phyloP scores from a whole-genome alignment of 2,797 vertebrate genomes.

The Etheostoma perlongum region DNA sequence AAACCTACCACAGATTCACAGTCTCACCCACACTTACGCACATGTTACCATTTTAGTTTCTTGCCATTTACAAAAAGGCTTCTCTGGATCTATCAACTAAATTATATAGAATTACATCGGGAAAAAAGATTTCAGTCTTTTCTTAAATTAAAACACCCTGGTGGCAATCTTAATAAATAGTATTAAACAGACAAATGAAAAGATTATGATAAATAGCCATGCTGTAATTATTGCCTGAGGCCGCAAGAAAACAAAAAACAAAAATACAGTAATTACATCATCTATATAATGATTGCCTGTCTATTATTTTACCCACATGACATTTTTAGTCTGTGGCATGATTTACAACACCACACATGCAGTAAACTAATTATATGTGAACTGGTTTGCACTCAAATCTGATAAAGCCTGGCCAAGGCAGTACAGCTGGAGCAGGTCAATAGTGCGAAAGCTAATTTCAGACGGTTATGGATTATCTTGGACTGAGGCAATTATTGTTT shows the following conservation, averaged over 20 bases:
- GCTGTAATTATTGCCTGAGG: slow-evolving; percentile 65
- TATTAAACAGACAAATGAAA: slow-evolving; percentile 41
- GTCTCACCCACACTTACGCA: slow-evolving; percentile 23
- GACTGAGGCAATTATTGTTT: slow-evolving; percentile 50
- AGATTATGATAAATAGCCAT: slow-evolving; percentile 67
- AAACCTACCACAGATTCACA: slow-evolving; percentile 33
- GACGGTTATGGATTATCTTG: slow-evolving; percentile 61
- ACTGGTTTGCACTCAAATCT: slow-evolving; percentile 72
- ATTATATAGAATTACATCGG: slow-evolving; percentile 22
- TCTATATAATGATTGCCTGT: slow-evolving; percentile 72
- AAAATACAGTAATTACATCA: slow-evolving; percentile 73
- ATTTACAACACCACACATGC: slow-evolving; percentile 75
- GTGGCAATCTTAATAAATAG: slow-evolving; percentile 30
- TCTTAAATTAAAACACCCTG: slow-evolving; percentile 28
- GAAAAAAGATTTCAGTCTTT: slow-evolving; percentile 5
- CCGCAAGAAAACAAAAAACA: slow-evolving; percentile 46
- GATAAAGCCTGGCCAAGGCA: slow-evolving; percentile 59
- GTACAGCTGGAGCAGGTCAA: slow-evolving; percentile 66
- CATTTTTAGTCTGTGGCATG: slow-evolving; percentile 75
- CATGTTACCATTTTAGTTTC: slow-evolving; percentile 3
- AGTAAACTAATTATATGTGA: slow-evolving; percentile 81
- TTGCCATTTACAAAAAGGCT: not conserved
- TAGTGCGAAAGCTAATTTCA: slow-evolving; percentile 62
- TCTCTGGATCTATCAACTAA: not conserved
- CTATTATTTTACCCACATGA: slow-evolving; percentile 74